Evolutionary conservation across 2,888 invertebrate genomes (phyloP), one percentile per base, ranked within the genome.

Genomic region (Monoplex corrugatus): DNA sequence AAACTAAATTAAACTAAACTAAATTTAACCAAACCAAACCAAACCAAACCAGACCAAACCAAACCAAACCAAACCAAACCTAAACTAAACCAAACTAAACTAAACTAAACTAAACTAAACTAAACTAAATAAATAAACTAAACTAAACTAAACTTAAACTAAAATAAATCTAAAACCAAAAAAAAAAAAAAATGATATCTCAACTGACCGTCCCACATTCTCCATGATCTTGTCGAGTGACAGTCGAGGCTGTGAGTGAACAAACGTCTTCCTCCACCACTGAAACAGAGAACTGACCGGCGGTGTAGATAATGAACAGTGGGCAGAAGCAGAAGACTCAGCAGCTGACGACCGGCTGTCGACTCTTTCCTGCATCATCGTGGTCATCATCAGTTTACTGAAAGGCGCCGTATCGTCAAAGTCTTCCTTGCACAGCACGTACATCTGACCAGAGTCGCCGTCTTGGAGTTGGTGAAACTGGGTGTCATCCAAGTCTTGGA

Each of bases 391-490:
- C 10, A n/a, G 5, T 23, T 23, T 68, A 28, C 19, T n/a, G 5
- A 35, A n/a, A 45, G 83, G 16, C 19, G 19, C n/a, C 1, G 44
- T 16, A 38, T 35, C 35, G 2, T 84, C 84, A 23, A 84, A 84
- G 32, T 84, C 84, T 45, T 84, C 84, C 57, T 84, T 84, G 57
- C 84, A 84, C 23, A 84, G 84, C 16, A 84, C 84, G 2, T 57
- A 5, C 84, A 84, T 44, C 50, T 57, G 45, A 19, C 23, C 35
- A 19, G 16, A 78, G 38, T 38, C 38, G 38, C 19, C 1, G 57
- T n/a, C n/a, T n/a, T n/a, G n/a, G n/a, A n/a, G n/a, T 57, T 2
- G 75, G 8, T 50, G 8, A 50, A 19, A 13, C 8, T 50, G 10
- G 75, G 16, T 75, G 40, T 38, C n/a, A n/a, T 43, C 78, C 13